Base-by-base conservation (phyloP, 2,113 vertebrate genomes). In the Apodemus speciosus region DNA sequence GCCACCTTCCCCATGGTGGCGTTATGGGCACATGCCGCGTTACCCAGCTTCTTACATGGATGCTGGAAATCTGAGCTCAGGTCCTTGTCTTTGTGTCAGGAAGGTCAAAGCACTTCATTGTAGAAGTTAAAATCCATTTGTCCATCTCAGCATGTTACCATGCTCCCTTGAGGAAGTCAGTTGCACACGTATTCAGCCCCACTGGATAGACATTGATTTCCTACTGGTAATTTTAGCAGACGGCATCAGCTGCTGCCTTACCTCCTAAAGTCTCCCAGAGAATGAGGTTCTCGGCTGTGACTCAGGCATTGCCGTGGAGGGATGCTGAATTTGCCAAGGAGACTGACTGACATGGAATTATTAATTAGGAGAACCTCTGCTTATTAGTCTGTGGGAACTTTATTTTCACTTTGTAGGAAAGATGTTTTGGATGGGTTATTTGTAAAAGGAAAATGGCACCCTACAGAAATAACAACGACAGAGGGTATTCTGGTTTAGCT, bases 261-360 rank as follows among this genome's bases (percentile, higher is more conserved):
- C 43, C 38, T 20, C 6, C 1, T 9, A 0, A 0, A 69, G 51
- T 46, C 25, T 66, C 60, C 79, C 16, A 46, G 66, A 85, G 35
- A 77, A 2, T 0, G 4, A 35, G 27, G 13, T 6, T 46, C 62
- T 49, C 40, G n/a, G 40, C 32, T 0, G 0, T 14, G 79, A 38
- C 23, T 58, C 43, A 49, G 58, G 35, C 9, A 3, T 62, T 7
- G 1, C 60, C 27, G 3, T 0, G 1, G 1, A 6, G 62, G 6
- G 30, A 20, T 3, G 3, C 81, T 23, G 40, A 30, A 35, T 60
- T 53, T n/a, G 51, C 32, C n/a, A 7, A 16, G 2, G 51, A 49
- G 15, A 53, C n/a, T 10, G 35, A 13, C 35, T 21, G 21, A 4
- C 35, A 53, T 51, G 51, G n/a, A 10, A 27, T 27, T 38, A 56